Evolutionary conservation across 1,140 invertebrate genomes (phyloP), one percentile per base, ranked within the genome.

Genomic region (Laupala kohalensis): DNA sequence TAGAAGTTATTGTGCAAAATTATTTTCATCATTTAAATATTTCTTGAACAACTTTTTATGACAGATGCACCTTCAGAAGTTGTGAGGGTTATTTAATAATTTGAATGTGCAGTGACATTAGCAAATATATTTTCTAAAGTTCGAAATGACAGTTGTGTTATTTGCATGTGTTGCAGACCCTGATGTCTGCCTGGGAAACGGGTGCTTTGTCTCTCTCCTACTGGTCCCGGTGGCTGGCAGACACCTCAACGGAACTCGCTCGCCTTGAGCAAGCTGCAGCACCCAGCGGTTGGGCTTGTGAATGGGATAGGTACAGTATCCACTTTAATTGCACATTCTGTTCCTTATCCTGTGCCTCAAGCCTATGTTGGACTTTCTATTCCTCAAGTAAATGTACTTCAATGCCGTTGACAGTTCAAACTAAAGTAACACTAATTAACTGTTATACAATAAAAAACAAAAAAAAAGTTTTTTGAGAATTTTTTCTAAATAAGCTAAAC

Each of bases 221-320:
- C 77, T 82, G 89, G 64, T 76, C 82, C 69, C 79, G 83, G 62
- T 89, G 88, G 84, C 78, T 90, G 72, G 80, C 81, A 37, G 82
- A 83, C 64, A 86, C 84, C 13, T 83, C 83, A 77, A 78, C 83
- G 74, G 83, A 89, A 80, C 77, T 89, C 76, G 80, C 80, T 75
- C 82, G 85, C 75, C 81, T 87, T 71, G 87, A 88, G 78, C 80
- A 84, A 77, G 84, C 83, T 53, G 87, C 87, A 12, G 85, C 87
- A n/a, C 88, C 89, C 12, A 78, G 81, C 27, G 88, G 88, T 75
- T 91, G 89, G 88, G 82, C 83, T 69, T 87, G 88, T 79, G 84
- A 88, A 74, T 91, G 89, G 89, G 86, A 90, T 86, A 90, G 88
- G 89, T 91, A 90, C 80, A 84, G 65, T 68, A 67, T 64, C 65